Conservation (phyloP, 2,888 invertebrate species). For the Trilocha varians region DNA sequence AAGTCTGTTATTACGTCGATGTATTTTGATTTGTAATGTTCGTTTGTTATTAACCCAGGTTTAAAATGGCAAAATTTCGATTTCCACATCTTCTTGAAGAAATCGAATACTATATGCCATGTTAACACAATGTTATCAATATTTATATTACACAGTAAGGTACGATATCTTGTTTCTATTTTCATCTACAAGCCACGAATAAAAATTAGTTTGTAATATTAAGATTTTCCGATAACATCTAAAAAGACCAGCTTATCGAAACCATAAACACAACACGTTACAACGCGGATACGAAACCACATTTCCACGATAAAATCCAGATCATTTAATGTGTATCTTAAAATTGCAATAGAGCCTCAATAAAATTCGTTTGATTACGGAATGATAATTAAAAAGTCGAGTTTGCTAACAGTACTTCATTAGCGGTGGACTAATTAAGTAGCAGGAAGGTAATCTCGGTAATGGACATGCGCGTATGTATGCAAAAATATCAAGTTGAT, state of each 20-base stretch:
- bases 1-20: no score
- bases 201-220: no score
- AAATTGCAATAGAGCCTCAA: background rate
- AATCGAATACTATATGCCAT: no score
- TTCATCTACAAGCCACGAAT: no score
- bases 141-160: no score
- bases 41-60: no score
- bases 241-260: background rate
- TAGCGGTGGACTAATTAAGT: background rate
- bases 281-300: background rate
- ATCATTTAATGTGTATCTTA: background rate
- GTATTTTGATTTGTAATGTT: no score
- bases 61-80: no score
- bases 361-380: background rate
- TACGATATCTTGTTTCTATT: no score
- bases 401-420: background rate
- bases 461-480: background rate
- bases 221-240: background rate
- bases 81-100: no score
- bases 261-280: background rate
- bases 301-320: background rate
- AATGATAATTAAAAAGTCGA: background rate
- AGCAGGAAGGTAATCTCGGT: background rate
- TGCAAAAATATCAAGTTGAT: constrained; percentile 4
- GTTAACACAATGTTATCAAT: no score